These are phyloP conservation scores for Colletes gigas DNA, from an alignment of 1,140 invertebrate genomes.

Conservation along the genomic window DNA sequence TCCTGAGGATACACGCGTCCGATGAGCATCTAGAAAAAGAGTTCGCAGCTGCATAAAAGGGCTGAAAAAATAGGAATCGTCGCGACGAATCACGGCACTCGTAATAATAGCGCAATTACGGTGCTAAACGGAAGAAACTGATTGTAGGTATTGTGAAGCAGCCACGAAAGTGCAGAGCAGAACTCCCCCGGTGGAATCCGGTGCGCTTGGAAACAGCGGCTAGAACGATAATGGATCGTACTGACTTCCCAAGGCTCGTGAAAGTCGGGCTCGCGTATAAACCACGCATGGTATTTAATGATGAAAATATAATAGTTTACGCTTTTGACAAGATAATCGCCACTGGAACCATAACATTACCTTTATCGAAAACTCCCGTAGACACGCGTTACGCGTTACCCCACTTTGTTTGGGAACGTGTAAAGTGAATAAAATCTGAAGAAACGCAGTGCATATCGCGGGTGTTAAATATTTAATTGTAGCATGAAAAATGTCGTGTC, in stretches of 20 bases:
- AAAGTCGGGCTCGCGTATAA: conserved; percentile 33
- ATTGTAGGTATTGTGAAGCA: conserved; percentile 46
- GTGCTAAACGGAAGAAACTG: conserved; percentile 54
- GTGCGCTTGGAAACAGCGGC: conserved; percentile 22
- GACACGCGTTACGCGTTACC: too few species aligned
- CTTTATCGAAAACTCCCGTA: background rate
- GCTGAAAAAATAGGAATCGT: background rate
- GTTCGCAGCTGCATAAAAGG: background rate
- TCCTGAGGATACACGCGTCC: background rate
- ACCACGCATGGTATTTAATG: conserved; percentile 8
- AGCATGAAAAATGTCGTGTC: background rate
- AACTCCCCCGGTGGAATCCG: conserved; percentile 28
- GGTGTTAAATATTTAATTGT: too few species aligned
- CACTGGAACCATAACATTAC: background rate
- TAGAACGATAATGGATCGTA: conserved; percentile 50
- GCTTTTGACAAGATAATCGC: conserved; percentile 10
- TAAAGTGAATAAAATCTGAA: too few species aligned
- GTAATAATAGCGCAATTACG: conserved; percentile 55
- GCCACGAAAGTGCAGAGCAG: conserved; percentile 22
- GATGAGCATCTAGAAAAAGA: background rate
- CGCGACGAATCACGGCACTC: conserved; percentile 15
- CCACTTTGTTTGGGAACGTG: too few species aligned
- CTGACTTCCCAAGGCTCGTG: conserved; percentile 21
- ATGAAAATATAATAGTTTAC: conserved; percentile 26
- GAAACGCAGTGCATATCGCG: too few species aligned